These are phyloP conservation scores for Tragopan temminckii DNA, from an alignment of 2,797 vertebrate species.

Conservation along the genomic window DNA sequence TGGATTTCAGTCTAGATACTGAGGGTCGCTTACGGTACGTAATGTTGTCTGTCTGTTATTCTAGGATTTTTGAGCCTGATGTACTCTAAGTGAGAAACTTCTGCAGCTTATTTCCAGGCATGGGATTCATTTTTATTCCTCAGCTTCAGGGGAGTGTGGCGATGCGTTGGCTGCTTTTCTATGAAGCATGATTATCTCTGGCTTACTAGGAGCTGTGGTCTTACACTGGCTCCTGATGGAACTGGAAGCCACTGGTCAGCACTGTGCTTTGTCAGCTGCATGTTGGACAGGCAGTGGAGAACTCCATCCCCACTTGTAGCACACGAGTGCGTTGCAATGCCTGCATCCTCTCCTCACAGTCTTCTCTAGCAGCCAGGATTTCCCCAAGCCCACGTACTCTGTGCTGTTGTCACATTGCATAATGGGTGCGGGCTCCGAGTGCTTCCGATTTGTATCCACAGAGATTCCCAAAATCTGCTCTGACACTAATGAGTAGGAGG, in stretches of 20 bases:
- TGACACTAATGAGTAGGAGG: background rate
- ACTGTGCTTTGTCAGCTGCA: background rate
- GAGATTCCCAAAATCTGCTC: background rate
- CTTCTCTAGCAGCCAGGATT: background rate
- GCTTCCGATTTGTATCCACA: background rate
- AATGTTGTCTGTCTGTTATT: background rate
- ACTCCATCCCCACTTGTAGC: rapidly evolving
- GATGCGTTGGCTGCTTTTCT: background rate
- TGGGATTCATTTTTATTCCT: background rate
- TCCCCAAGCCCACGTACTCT: background rate
- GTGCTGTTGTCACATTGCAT: background rate
- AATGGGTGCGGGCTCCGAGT: background rate
- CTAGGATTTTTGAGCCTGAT: background rate
- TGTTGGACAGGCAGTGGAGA: background rate
- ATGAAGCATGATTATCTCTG: background rate
- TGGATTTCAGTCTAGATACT: background rate
- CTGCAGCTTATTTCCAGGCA: background rate
- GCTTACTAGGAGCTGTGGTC: background rate
- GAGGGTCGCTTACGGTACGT: background rate
- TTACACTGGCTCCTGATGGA: background rate
- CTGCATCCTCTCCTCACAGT: background rate
- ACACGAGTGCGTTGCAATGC: rapidly evolving
- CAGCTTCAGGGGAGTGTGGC: rapidly evolving
- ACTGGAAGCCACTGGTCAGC: background rate
- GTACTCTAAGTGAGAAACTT: background rate